Conservation (phyloP, 2,888 invertebrate species). For the Clanis bilineata region DNA sequence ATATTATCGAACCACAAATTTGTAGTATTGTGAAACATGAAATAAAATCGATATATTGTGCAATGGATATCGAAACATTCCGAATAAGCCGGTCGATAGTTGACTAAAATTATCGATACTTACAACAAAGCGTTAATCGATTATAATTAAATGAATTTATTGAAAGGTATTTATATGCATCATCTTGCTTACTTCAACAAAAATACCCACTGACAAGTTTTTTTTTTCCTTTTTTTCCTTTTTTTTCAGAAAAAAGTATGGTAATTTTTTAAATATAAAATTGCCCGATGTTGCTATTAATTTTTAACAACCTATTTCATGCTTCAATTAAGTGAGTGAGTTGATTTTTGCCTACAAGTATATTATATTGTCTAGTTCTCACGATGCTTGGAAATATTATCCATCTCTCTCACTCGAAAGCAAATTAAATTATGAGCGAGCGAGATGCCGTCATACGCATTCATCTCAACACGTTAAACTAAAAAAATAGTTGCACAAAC, state of each 20-base stretch:
- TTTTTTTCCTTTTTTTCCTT: too few species aligned
- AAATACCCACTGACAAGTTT: neutral
- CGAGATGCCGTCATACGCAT: neutral
- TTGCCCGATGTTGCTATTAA: neutral
- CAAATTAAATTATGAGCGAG: neutral
- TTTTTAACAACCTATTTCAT: too few species aligned
- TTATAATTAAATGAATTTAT: neutral
- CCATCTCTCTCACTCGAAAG: neutral
- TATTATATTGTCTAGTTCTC: neutral
- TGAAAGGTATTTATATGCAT: neutral
- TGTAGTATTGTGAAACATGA: too few species aligned
- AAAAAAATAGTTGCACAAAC: too few species aligned
- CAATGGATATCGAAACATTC: neutral
- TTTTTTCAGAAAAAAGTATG: too few species aligned
- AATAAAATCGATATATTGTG: neutral
- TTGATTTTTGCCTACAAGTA: neutral
- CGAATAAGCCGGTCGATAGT: neutral
- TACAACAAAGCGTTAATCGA: neutral
- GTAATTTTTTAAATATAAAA: too few species aligned
- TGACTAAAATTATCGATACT: neutral
- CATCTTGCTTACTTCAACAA: neutral
- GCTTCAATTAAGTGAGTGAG: too few species aligned
- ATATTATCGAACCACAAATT: too few species aligned
- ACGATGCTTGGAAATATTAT: neutral
- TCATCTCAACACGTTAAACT: neutral